phyloP scores from a whole-genome alignment of 2,113 vertebrate species.

The Takifugu bimaculatus region DNA sequence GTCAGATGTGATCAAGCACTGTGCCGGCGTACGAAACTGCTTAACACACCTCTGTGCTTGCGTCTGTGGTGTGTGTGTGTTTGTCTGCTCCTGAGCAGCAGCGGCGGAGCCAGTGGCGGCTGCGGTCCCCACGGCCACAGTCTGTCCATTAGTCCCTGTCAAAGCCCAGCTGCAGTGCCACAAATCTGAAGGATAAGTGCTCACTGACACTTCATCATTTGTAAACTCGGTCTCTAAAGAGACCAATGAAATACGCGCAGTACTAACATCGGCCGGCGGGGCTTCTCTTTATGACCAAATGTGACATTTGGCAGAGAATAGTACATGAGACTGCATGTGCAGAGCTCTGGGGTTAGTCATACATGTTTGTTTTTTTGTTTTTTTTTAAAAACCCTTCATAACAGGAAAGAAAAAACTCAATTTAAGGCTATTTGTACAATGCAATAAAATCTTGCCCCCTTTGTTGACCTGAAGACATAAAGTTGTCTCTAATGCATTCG shows the following conservation, averaged over 20 bases:
- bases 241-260: conserved; percentile 53
- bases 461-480: neutral
- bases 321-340: neutral
- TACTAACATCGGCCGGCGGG: conserved; percentile 36
- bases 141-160: conserved; percentile 54
- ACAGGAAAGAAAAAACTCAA: too few relatives aligned
- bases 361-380: neutral
- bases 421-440: too few relatives aligned
- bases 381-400: too few relatives aligned
- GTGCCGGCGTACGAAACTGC: neutral
- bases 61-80: neutral
- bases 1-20: neutral
- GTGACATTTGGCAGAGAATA: conserved; percentile 17
- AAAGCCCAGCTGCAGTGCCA: conserved; percentile 32
- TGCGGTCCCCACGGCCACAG: conserved; percentile 30
- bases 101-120: conserved; percentile 25
- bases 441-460: too few relatives aligned
- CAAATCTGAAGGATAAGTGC: conserved; percentile 39
- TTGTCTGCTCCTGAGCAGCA: conserved; percentile 24
- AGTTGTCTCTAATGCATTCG: neutral
- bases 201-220: conserved; percentile 49
- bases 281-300: conserved; percentile 45
- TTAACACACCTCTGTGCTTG: neutral
- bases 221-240: conserved; percentile 42
- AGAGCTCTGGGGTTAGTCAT: conserved; percentile 12